Percentiles rank a stretch among this genome's conserved stretches.
phyloP scores from a whole-genome alignment of 1,140 invertebrate species.

The Hyphantria cunea region DNA sequence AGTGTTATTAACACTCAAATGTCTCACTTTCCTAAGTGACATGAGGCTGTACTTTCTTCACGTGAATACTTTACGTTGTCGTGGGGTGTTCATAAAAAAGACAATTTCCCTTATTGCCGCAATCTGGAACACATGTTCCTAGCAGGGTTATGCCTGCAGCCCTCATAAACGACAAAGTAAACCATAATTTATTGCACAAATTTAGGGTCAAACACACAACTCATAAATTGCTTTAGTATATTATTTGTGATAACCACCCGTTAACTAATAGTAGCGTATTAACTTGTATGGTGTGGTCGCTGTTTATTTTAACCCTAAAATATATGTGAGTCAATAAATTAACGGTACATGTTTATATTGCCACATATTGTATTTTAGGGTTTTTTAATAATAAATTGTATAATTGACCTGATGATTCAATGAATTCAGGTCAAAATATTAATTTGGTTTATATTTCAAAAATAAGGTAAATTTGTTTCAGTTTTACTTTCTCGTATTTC shows the following conservation, averaged over 20 bases:
- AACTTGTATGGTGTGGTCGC: conserved; percentile 15
- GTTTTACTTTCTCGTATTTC: no score
- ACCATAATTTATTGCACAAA: conserved; percentile 77
- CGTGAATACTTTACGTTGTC: conserved; percentile 63
- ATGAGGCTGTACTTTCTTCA: conserved; percentile 39
- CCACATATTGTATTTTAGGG: neutral
- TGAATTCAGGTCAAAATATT: no score
- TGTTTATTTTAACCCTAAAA: conserved; percentile 22
- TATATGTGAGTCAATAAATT: conserved; percentile 18
- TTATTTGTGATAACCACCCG: conserved; percentile 43
- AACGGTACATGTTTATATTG: conserved; percentile 4
- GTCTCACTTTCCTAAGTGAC: conserved; percentile 35
- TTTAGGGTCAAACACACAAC: conserved; percentile 72
- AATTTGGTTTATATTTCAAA: no score
- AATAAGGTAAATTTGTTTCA: no score
- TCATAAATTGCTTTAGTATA: conserved; percentile 66
- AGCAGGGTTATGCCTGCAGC: conserved; percentile 68
- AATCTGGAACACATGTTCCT: conserved; percentile 78
- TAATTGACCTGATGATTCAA: no score
- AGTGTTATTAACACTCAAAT: conserved; percentile 29
- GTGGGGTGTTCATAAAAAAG: conserved; percentile 76
- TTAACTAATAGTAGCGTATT: conserved; percentile 30
- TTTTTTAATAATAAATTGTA: no score
- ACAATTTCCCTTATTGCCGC: conserved; percentile 79
- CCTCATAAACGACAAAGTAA: conserved; percentile 81